These are phyloP conservation scores for Mirounga angustirostris DNA, from an alignment of 2,113 vertebrate species.

Conservation along the genomic window DNA sequence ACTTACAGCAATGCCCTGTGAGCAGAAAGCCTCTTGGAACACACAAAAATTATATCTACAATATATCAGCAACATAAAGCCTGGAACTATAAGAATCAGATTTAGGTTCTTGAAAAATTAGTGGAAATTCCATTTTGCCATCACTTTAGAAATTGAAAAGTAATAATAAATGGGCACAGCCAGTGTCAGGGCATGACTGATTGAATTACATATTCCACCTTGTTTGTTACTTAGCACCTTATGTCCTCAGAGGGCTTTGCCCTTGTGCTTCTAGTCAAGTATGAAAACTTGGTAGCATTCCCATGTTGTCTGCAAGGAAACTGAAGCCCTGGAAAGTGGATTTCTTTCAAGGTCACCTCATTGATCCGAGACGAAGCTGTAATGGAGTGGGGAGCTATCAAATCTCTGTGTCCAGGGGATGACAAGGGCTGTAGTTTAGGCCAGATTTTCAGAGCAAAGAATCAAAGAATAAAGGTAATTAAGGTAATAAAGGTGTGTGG, in stretches of 20 bases:
- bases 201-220: slow-evolving; percentile 17
- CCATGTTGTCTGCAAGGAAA: slow-evolving; percentile 32
- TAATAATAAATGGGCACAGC: slow-evolving; percentile 57
- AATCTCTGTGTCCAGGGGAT: neutral
- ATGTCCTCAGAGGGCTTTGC: neutral
- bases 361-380: slow-evolving; percentile 1
- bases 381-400: neutral
- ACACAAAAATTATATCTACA: slow-evolving; percentile 76
- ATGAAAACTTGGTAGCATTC: slow-evolving; percentile 14
- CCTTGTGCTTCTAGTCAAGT: neutral
- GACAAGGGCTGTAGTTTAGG: neutral
- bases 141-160: slow-evolving; percentile 77
- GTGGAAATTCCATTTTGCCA: slow-evolving; percentile 76
- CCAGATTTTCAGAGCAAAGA: slow-evolving; percentile 31
- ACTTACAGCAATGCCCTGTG: slow-evolving; percentile 75
- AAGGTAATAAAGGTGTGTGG: neutral
- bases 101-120: slow-evolving; percentile 78
- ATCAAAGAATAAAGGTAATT: slow-evolving; percentile 32
- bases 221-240: slow-evolving; percentile 50
- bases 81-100: slow-evolving; percentile 63
- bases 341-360: slow-evolving; percentile 52
- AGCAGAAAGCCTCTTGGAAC: slow-evolving; percentile 73
- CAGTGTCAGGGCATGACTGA: neutral
- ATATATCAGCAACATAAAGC: slow-evolving; percentile 74
- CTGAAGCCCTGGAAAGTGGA: neutral